Percentiles rank a stretch among this genome's conserved stretches.
Conservation (phyloP, 2,797 vertebrate species). For the Gymnopithys bicolor region DNA sequence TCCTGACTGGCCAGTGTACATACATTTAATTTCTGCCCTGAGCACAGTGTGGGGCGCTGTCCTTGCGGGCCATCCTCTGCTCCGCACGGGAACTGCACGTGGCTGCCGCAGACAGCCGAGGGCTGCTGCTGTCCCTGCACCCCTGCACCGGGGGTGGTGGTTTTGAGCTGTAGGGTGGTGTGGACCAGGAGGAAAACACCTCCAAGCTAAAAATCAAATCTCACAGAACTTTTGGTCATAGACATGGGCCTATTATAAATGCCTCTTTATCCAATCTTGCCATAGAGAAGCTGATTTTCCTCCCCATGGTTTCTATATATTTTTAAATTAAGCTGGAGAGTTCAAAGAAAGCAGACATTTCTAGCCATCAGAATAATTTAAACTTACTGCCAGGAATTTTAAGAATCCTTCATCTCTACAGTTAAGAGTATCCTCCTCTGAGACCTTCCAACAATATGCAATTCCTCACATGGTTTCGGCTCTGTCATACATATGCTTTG, state of each 20-base stretch:
- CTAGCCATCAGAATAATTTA: slow-evolving; percentile 41
- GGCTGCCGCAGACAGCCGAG: fast-evolving
- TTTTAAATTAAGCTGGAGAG: slow-evolving; percentile 48
- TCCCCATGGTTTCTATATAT: background rate
- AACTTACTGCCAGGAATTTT: slow-evolving; percentile 15
- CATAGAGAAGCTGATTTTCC: slow-evolving; percentile 13
- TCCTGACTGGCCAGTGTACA: background rate
- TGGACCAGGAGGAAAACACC: background rate
- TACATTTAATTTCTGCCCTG: background rate
- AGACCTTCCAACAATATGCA: background rate
- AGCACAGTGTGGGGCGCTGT: background rate
- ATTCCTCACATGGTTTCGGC: background rate
- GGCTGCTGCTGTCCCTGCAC: background rate
- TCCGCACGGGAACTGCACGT: background rate
- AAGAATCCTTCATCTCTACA: background rate
- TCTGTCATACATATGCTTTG: background rate
- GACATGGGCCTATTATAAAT: background rate
- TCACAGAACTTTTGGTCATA: slow-evolving; percentile 11
- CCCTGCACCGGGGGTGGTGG: background rate
- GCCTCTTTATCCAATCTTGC: slow-evolving; percentile 23
- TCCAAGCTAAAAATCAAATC: background rate
- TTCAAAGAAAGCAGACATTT: slow-evolving; percentile 35
- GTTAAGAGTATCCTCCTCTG: background rate
- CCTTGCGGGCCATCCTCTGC: slow-evolving; percentile 54
- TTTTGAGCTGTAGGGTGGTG: fast-evolving